These are phyloP conservation scores for Cheilosia impressa DNA, from an alignment of 2,888 invertebrate genomes.

Conservation along the genomic window DNA sequence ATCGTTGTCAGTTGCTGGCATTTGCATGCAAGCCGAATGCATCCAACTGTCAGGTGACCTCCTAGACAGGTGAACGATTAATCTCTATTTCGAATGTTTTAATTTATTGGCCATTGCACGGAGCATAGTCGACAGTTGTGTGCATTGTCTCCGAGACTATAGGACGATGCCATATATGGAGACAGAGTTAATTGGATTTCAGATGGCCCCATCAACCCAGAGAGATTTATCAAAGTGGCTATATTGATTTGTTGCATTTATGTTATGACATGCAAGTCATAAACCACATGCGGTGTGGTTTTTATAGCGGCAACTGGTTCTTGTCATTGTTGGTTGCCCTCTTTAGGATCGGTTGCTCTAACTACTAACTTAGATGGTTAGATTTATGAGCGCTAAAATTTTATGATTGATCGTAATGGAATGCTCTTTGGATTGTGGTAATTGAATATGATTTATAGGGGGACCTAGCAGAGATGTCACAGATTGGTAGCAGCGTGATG, in stretches of 20 bases:
- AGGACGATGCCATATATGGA: constrained; percentile 7
- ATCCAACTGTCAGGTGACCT: constrained; percentile 17
- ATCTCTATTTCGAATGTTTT: constrained; percentile 42
- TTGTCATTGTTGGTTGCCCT: constrained; percentile 14
- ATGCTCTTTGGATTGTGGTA: neutral
- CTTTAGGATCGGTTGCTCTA: neutral
- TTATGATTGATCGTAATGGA: constrained; percentile 27
- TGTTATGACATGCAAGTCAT: constrained; percentile 29
- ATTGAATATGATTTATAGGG: constrained; percentile 7
- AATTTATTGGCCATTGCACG: constrained; percentile 46
- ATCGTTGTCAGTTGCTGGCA: constrained; percentile 21
- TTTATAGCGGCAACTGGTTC: neutral
- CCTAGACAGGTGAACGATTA: constrained; percentile 38
- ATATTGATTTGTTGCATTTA: constrained; percentile 51
- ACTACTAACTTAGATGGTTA: neutral
- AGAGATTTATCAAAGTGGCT: constrained; percentile 34
- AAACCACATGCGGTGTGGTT: constrained; percentile 6
- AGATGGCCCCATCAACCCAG: neutral
- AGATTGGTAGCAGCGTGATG: neutral
- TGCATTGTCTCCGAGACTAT: neutral
- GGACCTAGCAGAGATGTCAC: neutral
- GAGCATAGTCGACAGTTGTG: neutral
- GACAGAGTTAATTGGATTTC: constrained; percentile 28
- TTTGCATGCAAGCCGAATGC: constrained; percentile 30
- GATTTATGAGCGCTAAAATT: constrained; percentile 21